Percentiles rank a stretch among this genome's conserved stretches.
These are phyloP conservation scores for Acronicta alni DNA, from an alignment of 2,888 invertebrate species.

Conservation along the genomic window DNA sequence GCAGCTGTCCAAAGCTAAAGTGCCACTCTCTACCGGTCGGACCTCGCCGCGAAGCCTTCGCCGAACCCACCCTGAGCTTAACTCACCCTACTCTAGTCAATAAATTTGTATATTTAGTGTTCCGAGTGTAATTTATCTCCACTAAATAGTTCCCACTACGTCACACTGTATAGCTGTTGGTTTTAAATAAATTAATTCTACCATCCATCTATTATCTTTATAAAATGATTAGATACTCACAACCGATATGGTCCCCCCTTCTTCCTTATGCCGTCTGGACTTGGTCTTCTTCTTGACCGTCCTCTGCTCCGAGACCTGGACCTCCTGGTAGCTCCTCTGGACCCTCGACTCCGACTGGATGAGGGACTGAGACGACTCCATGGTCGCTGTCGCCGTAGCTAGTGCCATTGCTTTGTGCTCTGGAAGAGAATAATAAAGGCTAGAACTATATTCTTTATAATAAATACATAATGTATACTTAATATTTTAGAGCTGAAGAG, in stretches of 20 bases:
- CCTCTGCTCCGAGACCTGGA: slow-evolving; percentile 72
- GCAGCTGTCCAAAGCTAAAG: no score
- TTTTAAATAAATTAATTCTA: no score
- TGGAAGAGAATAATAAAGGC: slow-evolving; percentile 44
- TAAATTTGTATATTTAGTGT: no score
- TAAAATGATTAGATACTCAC: slow-evolving; percentile 69
- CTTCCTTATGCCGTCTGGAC: slow-evolving; percentile 86
- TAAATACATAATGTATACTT: no score
- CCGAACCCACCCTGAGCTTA: no score
- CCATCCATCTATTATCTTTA: background rate
- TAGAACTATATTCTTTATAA: background rate
- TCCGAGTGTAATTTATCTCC: no score
- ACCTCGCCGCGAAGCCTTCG: no score
- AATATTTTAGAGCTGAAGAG: no score
- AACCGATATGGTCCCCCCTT: slow-evolving; percentile 88
- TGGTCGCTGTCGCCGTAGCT: slow-evolving; percentile 80
- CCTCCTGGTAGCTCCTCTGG: slow-evolving; percentile 80
- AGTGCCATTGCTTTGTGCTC: slow-evolving; percentile 74
- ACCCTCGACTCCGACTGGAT: slow-evolving; percentile 81
- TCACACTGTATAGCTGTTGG: no score
- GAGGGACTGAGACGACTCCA: slow-evolving; percentile 82
- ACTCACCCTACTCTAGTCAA: no score
- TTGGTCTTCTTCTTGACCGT: slow-evolving; percentile 85
- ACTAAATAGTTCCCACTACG: no score
- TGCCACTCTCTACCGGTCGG: no score